Evolutionary conservation across 2,888 invertebrate genomes (phyloP), one percentile per base, ranked within the genome.

Genomic region (Ophioninae sp.): DNA sequence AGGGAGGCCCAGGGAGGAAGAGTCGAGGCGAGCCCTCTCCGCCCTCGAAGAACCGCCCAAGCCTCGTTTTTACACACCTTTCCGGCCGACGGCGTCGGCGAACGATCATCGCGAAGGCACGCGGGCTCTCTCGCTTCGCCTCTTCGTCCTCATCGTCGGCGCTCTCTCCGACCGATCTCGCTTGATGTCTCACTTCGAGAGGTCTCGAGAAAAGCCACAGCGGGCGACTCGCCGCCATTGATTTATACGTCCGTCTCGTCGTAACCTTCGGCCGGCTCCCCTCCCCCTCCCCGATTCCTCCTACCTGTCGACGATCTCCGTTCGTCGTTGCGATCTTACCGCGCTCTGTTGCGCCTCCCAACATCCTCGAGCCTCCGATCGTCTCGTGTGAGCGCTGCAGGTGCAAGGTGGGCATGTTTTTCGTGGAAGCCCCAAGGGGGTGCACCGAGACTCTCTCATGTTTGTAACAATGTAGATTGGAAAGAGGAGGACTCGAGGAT

Each of bases 21-120:
- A 68, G 79, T 61, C 76, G 68, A 64, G 75, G 72, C 80, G 76
- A 80, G 72, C 73, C 74, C 77, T 77, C 81, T 85, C 69, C 81
- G 80, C 82, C 79, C 75, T 71, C 73, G 68, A 77, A 82, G 82
- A 77, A 84, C 80, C 82, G 78, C 68, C 79, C 76, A 76, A 72
- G 76, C 59, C 79, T 80, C 84, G 83, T 85, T 84, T 85, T 84
- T 84, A 84, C 85, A 85, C 85, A 85, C 85, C 85, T 85, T 83
- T 83, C 81, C 75, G 81, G 80, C 77, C 78, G 76, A 74, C 78
- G 77, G 75, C 79, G 79, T 82, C 73, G 64, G 67, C 74, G 69
- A 75, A 69, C 77, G 73, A 37, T 71, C 79, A 59, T 79, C 79
- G 79, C 73, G 65, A 74, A 68, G 79, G 79, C 59, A 74, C 68